Evolutionary conservation across 2,888 invertebrate species (phyloP), one percentile per base, ranked within the genome.

Genomic region (Phania funesta): DNA sequence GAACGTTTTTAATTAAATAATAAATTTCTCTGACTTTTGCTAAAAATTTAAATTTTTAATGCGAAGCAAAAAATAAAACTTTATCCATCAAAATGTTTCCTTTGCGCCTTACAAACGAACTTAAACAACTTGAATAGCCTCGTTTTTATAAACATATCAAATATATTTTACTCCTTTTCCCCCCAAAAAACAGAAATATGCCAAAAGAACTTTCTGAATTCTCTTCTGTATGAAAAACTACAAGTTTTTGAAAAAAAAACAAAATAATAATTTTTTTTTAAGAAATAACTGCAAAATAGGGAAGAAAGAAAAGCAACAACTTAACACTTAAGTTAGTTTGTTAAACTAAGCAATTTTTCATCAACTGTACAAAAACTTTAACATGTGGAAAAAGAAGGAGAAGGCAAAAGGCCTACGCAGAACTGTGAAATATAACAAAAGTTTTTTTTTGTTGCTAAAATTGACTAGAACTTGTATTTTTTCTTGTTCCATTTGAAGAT

Each of bases 281-380:
- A 11, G 26, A 64, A 64, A 29, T 29, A 44, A 18, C 62, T 62
- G 24, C 22, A 20, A 58, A 54, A 56, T 35, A 29, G 7, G 29
- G 29, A 9, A 32, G 11, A 24, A 24, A 50, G 3, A 2, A 6
- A 67, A 41, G 38, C 6, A 35, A 77, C 62, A 77, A 70, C 77
- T 77, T 70, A 77, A 77, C 62, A 70, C 68, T 64, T 38, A 77
- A 77, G 54, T 77, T 52, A 79, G 73, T 73, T 73, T 73, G 58
- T 67, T 73, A 60, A 44, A 79, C 67, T 60, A 60, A 67, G 73
- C 67, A 67, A 73, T 79, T 67, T 79, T 73, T 79, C 67, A 79
- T 79, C 79, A 73, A 79, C 79, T 67, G 24, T n/a, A 41, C 20
- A 38, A 38, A 24, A 50, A 71, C 48, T 60, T 18, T 7, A 60